Evolutionary conservation across 2,888 invertebrate genomes (phyloP), one percentile per base, ranked within the genome.

Genomic region (Drosophila recens): DNA sequence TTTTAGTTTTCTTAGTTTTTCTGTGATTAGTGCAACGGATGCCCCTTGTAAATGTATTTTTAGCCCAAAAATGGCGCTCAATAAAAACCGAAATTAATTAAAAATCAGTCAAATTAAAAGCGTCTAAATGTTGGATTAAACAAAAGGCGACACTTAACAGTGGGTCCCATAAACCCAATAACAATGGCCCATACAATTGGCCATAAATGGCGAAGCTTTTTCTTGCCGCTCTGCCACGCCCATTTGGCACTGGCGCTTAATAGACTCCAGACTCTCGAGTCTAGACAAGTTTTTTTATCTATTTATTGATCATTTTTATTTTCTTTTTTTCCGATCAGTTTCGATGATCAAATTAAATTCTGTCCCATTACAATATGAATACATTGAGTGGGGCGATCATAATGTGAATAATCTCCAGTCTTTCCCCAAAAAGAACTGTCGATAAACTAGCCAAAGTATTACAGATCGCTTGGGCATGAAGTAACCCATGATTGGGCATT

Each of bases 11-110:
- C 6, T 27, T 27, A 27, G 27, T 27, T 27, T 27, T 58, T 58
- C 10, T 30, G 30, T 40, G 61, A 54, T 57, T 62, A 15, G 20
- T 68, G 64, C 79, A 73, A 77, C 78, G 72, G 62, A 53, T 61
- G 74, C 57, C n/a, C 13, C 34, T 30, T 30, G 40, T 4, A 51
- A 69, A 46, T 72, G 10, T 54, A 4, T 57, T 48, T 56, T 34
- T 49, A n/a, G 36, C 2, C 45, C 8, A 9, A 49, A 71, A 76
- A 70, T 70, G 49, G 61, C 43, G 63, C 20, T 51, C 66, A 51
- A 67, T 79, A 75, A 84, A 75, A 73, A 40, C 30, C 34, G 15
- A 72, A 84, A 67, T 81, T 75, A 84, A 87, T 87, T 72, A 69
- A 84, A 54, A 56, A 43, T 65, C 42, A 72, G 52, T 36, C 67